These are phyloP conservation scores for Petrocephalus schoutedeni DNA, from an alignment of 2,797 vertebrate genomes.

Conservation along the genomic window DNA sequence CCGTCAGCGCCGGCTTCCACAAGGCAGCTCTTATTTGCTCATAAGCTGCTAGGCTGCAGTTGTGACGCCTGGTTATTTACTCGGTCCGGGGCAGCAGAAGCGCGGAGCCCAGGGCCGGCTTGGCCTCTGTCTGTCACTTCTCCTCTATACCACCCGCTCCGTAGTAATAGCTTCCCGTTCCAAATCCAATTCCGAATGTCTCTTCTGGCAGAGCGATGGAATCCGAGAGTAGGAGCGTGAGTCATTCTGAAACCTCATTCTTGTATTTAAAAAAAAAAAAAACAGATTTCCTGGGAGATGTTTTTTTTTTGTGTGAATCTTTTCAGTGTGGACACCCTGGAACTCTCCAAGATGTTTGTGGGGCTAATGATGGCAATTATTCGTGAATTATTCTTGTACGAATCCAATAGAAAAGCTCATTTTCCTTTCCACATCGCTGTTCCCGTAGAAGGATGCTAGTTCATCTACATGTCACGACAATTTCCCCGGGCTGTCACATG, in stretches of 20 bases:
- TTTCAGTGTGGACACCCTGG: not conserved
- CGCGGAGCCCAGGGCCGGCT: not conserved
- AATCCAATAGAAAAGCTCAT: not conserved
- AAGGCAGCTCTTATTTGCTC: constrained; percentile 29
- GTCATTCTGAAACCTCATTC: constrained; percentile 11
- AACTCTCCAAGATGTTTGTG: not conserved
- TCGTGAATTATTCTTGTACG: not conserved
- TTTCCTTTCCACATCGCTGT: not conserved
- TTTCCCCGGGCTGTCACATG: not conserved
- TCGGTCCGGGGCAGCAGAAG: not conserved
- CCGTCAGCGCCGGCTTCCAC: constrained; percentile 1
- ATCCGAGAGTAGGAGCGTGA: not conserved
- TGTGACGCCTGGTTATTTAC: constrained; percentile 33
- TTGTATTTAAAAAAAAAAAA: not conserved
- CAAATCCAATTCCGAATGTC: constrained; percentile 32
- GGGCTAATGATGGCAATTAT: not conserved
- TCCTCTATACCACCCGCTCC: constrained; percentile 22
- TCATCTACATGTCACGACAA: not conserved
- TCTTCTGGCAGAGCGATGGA: not conserved
- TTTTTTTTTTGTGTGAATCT: not conserved
- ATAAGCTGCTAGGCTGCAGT: constrained; percentile 28
- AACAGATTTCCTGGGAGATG: constrained; percentile 20
- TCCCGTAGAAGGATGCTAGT: not conserved
- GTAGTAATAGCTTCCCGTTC: constrained; percentile 24
- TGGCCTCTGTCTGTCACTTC: constrained; percentile 30